Evolutionary conservation across 2,113 vertebrate species (phyloP).

Genomic region (Pelvicachromis taeniatus): DNA sequence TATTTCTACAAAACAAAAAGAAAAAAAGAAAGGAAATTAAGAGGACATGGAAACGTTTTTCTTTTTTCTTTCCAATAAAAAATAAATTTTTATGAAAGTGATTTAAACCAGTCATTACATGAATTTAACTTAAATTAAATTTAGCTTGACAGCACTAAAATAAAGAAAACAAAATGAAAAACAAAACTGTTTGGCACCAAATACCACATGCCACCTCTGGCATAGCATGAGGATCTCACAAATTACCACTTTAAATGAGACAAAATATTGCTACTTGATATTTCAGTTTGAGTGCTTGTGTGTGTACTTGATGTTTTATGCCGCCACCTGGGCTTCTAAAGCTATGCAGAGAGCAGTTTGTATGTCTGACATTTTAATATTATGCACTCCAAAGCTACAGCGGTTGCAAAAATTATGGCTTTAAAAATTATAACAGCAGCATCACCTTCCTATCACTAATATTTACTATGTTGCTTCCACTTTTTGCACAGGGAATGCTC

Average conservation of each 20-base stretch:
- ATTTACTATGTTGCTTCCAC: slow-evolving; percentile 11
- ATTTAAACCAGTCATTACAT: slow-evolving; percentile 16
- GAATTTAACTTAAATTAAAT: slow-evolving; percentile 14
- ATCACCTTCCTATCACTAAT: slow-evolving; percentile 18
- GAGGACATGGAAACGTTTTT: not conserved
- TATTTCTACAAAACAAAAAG: not conserved
- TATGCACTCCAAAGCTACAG: slow-evolving; percentile 31
- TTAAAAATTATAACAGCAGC: slow-evolving; percentile 21
- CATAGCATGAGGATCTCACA: slow-evolving; percentile 35
- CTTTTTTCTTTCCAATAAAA: not conserved
- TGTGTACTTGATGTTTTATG: slow-evolving; percentile 34
- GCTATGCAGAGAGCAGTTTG: slow-evolving; percentile 36
- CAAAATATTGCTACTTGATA: slow-evolving; percentile 40
- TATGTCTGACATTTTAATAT: slow-evolving; percentile 52
- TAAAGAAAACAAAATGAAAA: not conserved
- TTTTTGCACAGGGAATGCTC: not conserved
- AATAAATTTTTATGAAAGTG: not conserved
- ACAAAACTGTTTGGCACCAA: slow-evolving; percentile 12
- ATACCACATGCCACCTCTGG: not conserved
- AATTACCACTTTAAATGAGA: slow-evolving; percentile 49
- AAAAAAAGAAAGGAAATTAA: not conserved
- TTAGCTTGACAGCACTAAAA: not conserved
- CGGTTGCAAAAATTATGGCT: slow-evolving; percentile 1
- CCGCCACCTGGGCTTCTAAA: slow-evolving; percentile 37
- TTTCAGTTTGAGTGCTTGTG: slow-evolving; percentile 19